A percentile compares a stretch with the other conserved stretches of the same genome.
These are phyloP conservation scores for Nothobranchius kuhntae DNA, from an alignment of 2,113 vertebrate genomes.

Conservation along the genomic window DNA sequence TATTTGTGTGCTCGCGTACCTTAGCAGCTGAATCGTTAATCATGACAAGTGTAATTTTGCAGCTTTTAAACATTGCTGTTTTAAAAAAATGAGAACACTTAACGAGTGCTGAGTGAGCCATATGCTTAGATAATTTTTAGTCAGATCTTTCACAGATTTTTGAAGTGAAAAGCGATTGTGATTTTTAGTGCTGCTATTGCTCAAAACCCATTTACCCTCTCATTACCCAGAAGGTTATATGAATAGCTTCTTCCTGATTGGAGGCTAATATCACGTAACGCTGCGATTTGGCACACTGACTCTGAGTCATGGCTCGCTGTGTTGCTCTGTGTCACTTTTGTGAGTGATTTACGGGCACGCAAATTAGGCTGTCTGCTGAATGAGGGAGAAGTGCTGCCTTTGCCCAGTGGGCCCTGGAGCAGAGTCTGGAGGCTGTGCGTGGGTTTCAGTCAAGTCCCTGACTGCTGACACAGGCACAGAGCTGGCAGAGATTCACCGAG, in stretches of 20 bases:
- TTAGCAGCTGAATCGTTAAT: conserved; percentile 56
- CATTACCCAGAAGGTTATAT: conserved; percentile 27
- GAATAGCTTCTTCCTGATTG: conserved; percentile 21
- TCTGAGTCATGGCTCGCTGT: conserved; percentile 50
- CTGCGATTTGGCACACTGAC: conserved; percentile 40
- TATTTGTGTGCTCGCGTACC: conserved; percentile 41
- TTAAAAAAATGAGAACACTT: conserved; percentile 19
- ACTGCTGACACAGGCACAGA: conserved; percentile 74
- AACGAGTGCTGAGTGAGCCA: conserved; percentile 28
- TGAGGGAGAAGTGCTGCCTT: conserved; percentile 60
- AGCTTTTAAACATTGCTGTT: conserved; percentile 34
- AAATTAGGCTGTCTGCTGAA: conserved; percentile 73
- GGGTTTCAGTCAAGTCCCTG: conserved; percentile 63
- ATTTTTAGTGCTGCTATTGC: conserved; percentile 5
- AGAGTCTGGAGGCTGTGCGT: conserved; percentile 35
- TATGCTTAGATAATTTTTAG: conserved; percentile 26
- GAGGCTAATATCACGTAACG: conserved; percentile 36
- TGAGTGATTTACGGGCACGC: conserved; percentile 77
- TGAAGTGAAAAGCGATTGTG: conserved; percentile 15
- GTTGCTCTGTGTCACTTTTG: conserved; percentile 53
- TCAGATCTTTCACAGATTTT: conserved; percentile 11
- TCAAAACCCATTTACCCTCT: conserved; percentile 18
- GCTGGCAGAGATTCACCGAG: conserved; percentile 58
- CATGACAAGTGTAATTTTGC: conserved; percentile 40
- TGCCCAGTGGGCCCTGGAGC: conserved; percentile 54